Conservation (phyloP, 2,888 invertebrate genomes). For the Acanthoscelides obtectus region DNA sequence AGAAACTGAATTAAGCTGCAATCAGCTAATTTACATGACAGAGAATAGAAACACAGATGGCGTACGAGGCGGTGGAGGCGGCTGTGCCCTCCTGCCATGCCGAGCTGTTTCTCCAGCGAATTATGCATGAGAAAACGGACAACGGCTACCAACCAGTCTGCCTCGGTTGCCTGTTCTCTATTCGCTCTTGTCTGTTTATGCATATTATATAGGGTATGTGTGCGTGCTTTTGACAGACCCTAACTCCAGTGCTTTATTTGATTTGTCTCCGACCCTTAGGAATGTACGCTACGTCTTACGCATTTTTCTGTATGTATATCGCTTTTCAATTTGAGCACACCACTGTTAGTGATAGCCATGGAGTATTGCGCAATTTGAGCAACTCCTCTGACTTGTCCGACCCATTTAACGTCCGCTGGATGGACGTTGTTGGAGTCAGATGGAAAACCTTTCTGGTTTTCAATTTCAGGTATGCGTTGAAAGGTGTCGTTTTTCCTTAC, state of each 20-base stretch:
- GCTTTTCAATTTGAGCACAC: no score
- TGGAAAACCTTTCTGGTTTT: no score
- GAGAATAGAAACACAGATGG: constrained; percentile 30
- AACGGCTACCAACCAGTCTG: constrained; percentile 13
- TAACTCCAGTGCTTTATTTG: constrained; percentile 27
- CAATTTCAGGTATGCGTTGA: no score
- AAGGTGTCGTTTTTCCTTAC: no score
- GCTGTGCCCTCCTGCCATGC: constrained; percentile 22
- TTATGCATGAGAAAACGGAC: constrained; percentile 45
- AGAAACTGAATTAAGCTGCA: constrained; percentile 23
- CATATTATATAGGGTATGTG: constrained; percentile 37
- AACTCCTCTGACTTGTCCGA: no score
- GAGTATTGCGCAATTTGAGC: no score
- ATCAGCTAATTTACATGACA: constrained; percentile 34
- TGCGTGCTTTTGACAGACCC: constrained; percentile 36
- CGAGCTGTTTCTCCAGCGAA: constrained; percentile 30
- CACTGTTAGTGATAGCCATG: no score
- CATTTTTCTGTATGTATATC: neutral
- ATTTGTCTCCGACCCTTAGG: constrained; percentile 27
- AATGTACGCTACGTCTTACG: constrained; percentile 2
- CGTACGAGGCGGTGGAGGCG: constrained; percentile 16
- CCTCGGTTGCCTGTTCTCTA: constrained; percentile 10
- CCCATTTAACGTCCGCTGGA: no score
- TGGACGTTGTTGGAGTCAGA: no score
- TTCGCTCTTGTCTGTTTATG: constrained; percentile 32